Base-by-base conservation (phyloP, 1,140 invertebrate genomes). In the Epicauta chinensis region DNA sequence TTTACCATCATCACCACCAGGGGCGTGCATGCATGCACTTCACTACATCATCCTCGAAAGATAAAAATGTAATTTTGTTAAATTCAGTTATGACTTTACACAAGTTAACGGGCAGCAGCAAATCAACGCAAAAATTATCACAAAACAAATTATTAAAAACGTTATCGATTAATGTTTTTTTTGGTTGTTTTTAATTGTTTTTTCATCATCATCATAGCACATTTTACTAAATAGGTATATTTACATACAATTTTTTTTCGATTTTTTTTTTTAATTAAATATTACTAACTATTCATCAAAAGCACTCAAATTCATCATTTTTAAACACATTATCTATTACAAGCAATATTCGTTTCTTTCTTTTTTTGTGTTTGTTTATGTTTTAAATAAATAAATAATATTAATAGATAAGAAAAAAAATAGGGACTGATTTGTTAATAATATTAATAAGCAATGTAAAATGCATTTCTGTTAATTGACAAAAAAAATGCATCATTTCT, bases 401-500 rank as follows among this genome's bases (percentile, higher is more conserved):
- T n/a, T n/a, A n/a, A n/a, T n/a, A n/a, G n/a, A 23, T 23, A 3
- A 23, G 7, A 7, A 5, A 23, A 23, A 5, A 3, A 23, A 23
- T 23, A 34, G 50, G 50, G 50, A 57, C 47, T 51, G 31, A n/a
- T 53, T 7, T 3, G 23, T 0, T 23, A 23, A 23, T 23, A 5
- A 23, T 23, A 23, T 5, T 23, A 23, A 23, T 23, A 23, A 23
- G 23, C 23, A 23, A 23, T n/a, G n/a, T 3, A 35, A 60, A 59
- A 61, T 64, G 60, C 58, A 61, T 60, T 56, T 53, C 60, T 15
- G 50, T 62, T 54, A 59, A 60, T 62, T 7, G 2, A 23, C 4
- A 23, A 56, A 65, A 42, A 62, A 61, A 66, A 66, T 66, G 64
- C 64, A 49, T 63, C 57, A 59, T 50, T 37, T 60, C 46, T 58